A percentile compares a stretch with the other conserved stretches of the same genome.
phyloP scores from a whole-genome alignment of 2,888 invertebrate species.

The Drosophila fungiperda region DNA sequence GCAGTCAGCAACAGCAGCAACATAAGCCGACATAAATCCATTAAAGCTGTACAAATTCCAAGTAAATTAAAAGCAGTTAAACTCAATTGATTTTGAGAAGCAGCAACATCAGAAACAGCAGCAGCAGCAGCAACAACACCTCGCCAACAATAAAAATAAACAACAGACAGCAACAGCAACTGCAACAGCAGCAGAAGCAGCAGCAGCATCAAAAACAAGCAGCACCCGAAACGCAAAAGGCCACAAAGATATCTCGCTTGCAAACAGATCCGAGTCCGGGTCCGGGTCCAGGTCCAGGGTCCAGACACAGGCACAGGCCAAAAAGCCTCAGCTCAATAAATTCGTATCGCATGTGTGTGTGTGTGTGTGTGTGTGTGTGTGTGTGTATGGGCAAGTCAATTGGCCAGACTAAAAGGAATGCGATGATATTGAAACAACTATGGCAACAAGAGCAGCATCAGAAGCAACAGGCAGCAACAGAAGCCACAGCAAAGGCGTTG shows the following conservation, averaged over 20 bases:
- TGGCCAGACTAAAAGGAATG: conserved; percentile 69
- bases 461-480: conserved; percentile 55
- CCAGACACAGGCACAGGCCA: conserved; percentile 56
- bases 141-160: conserved; percentile 74
- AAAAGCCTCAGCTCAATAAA: conserved; percentile 74
- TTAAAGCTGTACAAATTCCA: conserved; percentile 78
- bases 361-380: conserved; percentile 24
- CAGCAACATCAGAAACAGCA: conserved; percentile 49
- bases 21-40: conserved; percentile 78
- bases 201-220: conserved; percentile 22
- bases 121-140: conserved; percentile 52
- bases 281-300: conserved; percentile 22
- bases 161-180: conserved; percentile 52
- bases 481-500: conserved; percentile 72
- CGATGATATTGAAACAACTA: conserved; percentile 74
- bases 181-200: conserved; percentile 42
- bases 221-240: conserved; percentile 38
- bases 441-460: conserved; percentile 57
- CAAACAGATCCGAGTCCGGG: conserved; percentile 32
- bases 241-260: conserved; percentile 43
- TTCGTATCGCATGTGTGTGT: conserved; percentile 62
- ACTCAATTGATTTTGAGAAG: conserved; percentile 77
- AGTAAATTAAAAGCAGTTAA: conserved; percentile 79
- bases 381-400: conserved; percentile 57
- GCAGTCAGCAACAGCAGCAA: conserved; percentile 44